Conservation (phyloP, 2,797 vertebrate species). For the Thaleichthys pacificus region DNA sequence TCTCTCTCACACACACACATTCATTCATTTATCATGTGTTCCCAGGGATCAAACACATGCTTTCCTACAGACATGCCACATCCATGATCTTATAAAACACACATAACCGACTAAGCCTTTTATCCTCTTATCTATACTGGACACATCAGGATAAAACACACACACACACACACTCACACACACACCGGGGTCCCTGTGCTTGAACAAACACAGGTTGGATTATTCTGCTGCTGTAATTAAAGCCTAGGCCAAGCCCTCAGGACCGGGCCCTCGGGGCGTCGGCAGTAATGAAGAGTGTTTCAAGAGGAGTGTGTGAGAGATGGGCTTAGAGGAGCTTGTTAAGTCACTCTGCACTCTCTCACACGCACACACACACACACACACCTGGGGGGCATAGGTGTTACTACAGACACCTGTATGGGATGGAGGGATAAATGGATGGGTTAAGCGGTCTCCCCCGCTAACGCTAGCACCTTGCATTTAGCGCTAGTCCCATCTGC, state of each 20-base stretch:
- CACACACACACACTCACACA: too few species aligned
- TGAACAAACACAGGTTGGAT: constrained; percentile 63
- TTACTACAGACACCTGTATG: constrained; percentile 61
- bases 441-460: constrained; percentile 32
- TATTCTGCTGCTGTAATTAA: constrained; percentile 68
- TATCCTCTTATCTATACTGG: neutral
- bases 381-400: constrained; percentile 36
- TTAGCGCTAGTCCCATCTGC: too few species aligned
- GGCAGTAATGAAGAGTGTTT: constrained; percentile 77
- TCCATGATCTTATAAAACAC: too few species aligned
- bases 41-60: neutral
- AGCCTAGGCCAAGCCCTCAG: constrained; percentile 46
- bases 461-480: neutral
- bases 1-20: too few species aligned
- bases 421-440: constrained; percentile 53
- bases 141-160: constrained; percentile 1
- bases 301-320: constrained; percentile 77
- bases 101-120: neutral
- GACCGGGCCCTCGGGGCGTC: constrained; percentile 61
- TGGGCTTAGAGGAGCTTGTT: constrained; percentile 77
- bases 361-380: too few species aligned
- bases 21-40: neutral
- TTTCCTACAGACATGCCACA: neutral
- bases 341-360: constrained; percentile 60
- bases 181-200: constrained; percentile 30